Evolutionary conservation across 2,113 vertebrate genomes (phyloP).

Genomic region (Aepyceros melampus): DNA sequence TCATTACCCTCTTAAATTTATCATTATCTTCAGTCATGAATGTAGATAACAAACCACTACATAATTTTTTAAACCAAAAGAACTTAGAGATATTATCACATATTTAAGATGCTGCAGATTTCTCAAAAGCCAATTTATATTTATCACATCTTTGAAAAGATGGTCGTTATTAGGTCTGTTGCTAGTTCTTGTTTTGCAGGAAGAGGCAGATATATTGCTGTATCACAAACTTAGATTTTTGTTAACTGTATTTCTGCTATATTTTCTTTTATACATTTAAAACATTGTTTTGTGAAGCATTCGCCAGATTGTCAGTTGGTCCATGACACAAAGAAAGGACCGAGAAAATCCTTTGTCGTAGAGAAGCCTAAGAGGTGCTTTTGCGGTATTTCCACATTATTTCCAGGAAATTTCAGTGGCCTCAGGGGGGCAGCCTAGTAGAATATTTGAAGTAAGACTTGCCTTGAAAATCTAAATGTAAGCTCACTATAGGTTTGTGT

Average conservation of each 20-base stretch:
- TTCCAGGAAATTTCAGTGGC: background rate
- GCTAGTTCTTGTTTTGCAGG: background rate
- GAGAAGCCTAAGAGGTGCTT: background rate
- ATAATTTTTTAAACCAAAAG: background rate
- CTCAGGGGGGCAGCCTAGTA: background rate
- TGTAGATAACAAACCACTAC: background rate
- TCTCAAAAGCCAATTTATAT: conserved; percentile 3
- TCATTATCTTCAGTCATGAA: background rate
- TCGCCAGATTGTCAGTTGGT: background rate
- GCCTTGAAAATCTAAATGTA: background rate
- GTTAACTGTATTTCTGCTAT: background rate
- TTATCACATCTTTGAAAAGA: conserved; percentile 5
- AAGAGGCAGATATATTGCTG: background rate
- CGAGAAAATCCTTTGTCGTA: background rate
- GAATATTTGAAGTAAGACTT: background rate
- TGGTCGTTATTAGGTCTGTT: background rate
- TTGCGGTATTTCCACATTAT: background rate
- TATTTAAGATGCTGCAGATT: background rate
- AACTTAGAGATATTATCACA: background rate
- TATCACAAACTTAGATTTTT: background rate
- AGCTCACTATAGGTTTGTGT: background rate
- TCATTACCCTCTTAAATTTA: conserved; percentile 6
- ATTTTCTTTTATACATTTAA: conserved; percentile 24
- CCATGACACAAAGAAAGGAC: background rate
- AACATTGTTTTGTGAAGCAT: background rate